These are phyloP conservation scores for Phrynosoma blainvillii DNA, from an alignment of 2,113 vertebrate species.

Conservation along the genomic window DNA sequence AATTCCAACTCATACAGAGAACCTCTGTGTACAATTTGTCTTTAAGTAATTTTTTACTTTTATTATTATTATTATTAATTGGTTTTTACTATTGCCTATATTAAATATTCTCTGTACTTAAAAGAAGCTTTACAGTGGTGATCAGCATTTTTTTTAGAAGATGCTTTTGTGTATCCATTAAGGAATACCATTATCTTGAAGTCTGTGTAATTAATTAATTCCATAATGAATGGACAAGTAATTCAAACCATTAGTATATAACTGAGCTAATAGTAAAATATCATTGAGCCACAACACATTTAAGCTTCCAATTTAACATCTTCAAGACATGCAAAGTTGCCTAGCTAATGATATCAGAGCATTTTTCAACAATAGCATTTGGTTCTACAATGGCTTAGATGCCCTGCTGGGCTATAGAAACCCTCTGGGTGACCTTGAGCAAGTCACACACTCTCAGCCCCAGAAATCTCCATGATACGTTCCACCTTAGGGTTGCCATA, in stretches of 20 bases:
- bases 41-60: too few relatives aligned
- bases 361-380: background rate
- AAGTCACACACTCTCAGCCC: too few relatives aligned
- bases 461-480: too few relatives aligned
- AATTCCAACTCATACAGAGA: too few relatives aligned
- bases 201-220: background rate
- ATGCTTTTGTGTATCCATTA: background rate
- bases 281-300: background rate
- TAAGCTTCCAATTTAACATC: background rate
- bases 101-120: too few relatives aligned
- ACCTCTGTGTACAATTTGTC: too few relatives aligned
- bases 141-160: background rate
- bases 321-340: background rate
- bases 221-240: background rate
- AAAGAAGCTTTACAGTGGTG: background rate
- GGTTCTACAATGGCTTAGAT: too few relatives aligned
- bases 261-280: background rate
- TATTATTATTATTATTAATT: too few relatives aligned
- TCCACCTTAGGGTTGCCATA: too few relatives aligned
- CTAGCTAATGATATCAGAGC: background rate
- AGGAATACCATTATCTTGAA: background rate
- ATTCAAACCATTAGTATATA: background rate
- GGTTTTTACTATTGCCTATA: too few relatives aligned
- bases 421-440: too few relatives aligned
- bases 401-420: too few relatives aligned